Evolutionary conservation across 2,113 vertebrate genomes (phyloP).

Genomic region (Vimba vimba): DNA sequence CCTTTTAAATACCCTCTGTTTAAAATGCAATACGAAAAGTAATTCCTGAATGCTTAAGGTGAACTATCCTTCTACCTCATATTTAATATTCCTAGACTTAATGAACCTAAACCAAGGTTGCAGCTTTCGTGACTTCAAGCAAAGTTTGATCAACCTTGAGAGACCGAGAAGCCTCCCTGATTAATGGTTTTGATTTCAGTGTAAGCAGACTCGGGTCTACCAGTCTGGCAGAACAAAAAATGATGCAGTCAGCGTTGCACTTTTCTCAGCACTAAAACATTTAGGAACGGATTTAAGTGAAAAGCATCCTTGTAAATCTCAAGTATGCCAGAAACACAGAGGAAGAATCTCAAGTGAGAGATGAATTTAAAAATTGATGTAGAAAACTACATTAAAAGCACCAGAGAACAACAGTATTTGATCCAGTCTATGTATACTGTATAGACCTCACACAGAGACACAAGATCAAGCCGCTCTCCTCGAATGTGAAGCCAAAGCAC

Average conservation of each 20-base stretch:
- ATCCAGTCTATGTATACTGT: background rate
- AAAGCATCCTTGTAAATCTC: slow-evolving; percentile 36
- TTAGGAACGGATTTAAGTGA: background rate
- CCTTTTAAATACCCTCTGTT: background rate
- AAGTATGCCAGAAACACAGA: slow-evolving; percentile 13
- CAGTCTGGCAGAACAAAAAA: background rate
- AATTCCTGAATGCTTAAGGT: background rate
- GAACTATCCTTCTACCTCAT: background rate
- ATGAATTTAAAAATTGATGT: background rate
- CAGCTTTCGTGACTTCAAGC: slow-evolving; percentile 11
- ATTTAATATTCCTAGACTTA: slow-evolving; percentile 33
- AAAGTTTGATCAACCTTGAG: slow-evolving; percentile 27
- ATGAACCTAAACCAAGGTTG: slow-evolving; percentile 40
- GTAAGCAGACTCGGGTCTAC: background rate
- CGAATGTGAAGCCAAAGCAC: background rate
- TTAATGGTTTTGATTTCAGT: slow-evolving; percentile 36
- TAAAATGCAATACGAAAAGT: background rate
- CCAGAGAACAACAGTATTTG: background rate
- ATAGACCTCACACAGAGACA: background rate
- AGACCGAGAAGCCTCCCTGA: slow-evolving; percentile 3
- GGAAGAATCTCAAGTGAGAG: background rate
- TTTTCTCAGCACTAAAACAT: background rate
- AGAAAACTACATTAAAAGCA: background rate
- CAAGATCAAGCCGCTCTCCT: background rate
- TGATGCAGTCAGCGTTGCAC: background rate